Percentiles rank a stretch among this genome's conserved stretches.
These are phyloP conservation scores for Glaucidium brasilianum DNA, from an alignment of 2,113 vertebrate genomes.

Conservation along the genomic window DNA sequence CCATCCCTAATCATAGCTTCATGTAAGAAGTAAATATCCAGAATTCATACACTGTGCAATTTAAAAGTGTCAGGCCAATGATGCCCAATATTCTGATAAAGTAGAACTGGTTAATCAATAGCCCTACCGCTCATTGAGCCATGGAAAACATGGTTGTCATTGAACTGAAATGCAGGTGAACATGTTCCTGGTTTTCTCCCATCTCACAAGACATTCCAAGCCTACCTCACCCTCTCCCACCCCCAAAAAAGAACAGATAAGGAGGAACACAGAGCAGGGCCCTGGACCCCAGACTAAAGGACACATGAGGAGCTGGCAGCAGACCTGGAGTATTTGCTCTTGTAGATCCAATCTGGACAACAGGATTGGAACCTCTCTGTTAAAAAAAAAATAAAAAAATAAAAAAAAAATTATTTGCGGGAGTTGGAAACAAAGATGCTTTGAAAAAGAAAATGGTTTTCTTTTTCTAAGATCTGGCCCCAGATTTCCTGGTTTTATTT, in stretches of 20 bases:
- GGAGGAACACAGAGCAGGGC: not conserved
- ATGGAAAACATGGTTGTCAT: not conserved
- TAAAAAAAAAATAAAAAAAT: not conserved
- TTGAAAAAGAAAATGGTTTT: not conserved
- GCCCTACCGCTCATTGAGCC: not conserved
- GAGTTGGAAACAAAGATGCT: not conserved
- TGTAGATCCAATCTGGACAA: not conserved
- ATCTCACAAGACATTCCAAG: not conserved
- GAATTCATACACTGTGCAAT: not conserved
- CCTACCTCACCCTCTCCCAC: not conserved
- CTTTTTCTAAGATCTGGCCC: not conserved
- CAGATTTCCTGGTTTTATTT: not conserved
- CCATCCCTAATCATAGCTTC: not conserved
- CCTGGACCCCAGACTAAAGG: not conserved
- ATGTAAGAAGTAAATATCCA: not conserved
- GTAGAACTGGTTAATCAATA: not conserved
- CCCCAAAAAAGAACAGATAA: not conserved
- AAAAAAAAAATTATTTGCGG: not conserved
- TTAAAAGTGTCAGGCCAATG: not conserved
- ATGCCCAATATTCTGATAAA: not conserved
- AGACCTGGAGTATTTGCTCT: not conserved
- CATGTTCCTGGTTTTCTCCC: rapidly evolving
- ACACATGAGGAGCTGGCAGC: not conserved
- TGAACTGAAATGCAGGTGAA: not conserved
- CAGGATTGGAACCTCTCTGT: not conserved